Conservation (phyloP, 2,797 vertebrate genomes). For the Eidolon dupreanum region DNA sequence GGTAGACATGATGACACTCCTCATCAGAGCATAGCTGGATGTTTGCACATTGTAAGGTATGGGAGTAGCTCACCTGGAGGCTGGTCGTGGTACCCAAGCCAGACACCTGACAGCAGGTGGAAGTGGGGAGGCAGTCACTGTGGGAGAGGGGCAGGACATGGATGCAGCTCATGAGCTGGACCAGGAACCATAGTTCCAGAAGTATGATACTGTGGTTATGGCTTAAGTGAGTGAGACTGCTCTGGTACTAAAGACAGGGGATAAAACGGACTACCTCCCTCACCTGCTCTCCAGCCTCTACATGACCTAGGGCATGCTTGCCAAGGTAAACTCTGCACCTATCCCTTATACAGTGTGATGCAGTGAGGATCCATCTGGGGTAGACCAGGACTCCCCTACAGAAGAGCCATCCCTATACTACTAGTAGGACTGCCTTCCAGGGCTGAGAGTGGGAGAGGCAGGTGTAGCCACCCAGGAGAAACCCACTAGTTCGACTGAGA, state of each 20-base stretch:
- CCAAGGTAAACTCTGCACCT: conserved; percentile 82
- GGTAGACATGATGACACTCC: conserved; percentile 65
- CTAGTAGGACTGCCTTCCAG: conserved; percentile 84
- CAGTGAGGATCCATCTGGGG: conserved; percentile 78
- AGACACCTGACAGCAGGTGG: conserved; percentile 84
- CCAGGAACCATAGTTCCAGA: conserved; percentile 76
- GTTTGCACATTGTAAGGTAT: conserved; percentile 73
- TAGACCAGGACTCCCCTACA: conserved; percentile 82
- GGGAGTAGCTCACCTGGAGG: conserved; percentile 75
- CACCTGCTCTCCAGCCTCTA: conserved; percentile 61
- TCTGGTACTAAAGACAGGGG: conserved; percentile 68
- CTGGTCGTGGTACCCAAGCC: conserved; percentile 87
- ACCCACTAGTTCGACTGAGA: conserved; percentile 55
- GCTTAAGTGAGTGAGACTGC: conserved; percentile 70
- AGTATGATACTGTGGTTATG: conserved; percentile 84
- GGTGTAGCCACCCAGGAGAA: conserved; percentile 72
- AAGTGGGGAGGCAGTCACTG: conserved; percentile 68
- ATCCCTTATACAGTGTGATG: conserved; percentile 78
- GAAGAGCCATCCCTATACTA: conserved; percentile 68
- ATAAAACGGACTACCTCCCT: conserved; percentile 49
- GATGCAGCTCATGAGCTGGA: conserved; percentile 70
- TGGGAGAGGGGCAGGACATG: conserved; percentile 81
- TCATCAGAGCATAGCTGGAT: conserved; percentile 73
- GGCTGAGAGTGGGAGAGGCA: conserved; percentile 86
- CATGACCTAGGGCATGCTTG: background rate